Evolutionary conservation across 2,113 vertebrate species (phyloP).

Genomic region (Ctenomys sociabilis): DNA sequence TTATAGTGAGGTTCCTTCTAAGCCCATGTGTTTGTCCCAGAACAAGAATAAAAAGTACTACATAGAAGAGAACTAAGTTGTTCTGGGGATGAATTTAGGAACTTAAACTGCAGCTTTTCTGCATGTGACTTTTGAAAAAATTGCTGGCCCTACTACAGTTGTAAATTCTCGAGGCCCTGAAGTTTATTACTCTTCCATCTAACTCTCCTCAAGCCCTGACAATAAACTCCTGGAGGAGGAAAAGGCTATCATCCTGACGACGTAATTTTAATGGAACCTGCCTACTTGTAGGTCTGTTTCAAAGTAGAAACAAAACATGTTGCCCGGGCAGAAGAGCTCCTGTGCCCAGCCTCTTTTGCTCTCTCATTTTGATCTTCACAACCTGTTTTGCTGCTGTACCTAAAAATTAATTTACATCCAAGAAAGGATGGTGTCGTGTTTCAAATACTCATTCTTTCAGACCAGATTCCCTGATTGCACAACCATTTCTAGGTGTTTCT

Average conservation of each 20-base stretch:
- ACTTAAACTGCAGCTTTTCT: constrained; percentile 13
- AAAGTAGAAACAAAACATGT: not conserved
- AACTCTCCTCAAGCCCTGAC: not conserved
- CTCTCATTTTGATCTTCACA: not conserved
- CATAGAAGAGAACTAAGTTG: not conserved
- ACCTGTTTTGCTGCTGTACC: not conserved
- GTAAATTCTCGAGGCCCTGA: not conserved
- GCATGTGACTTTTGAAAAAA: not conserved
- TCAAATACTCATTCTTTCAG: not conserved
- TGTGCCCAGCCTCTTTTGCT: not conserved
- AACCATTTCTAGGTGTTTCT: not conserved
- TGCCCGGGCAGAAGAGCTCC: not conserved
- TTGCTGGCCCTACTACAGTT: not conserved
- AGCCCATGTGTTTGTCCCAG: not conserved
- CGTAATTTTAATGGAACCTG: not conserved
- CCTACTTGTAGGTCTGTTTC: constrained; percentile 7
- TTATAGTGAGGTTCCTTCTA: constrained; percentile 27
- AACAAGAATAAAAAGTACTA: constrained; percentile 27
- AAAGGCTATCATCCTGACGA: not conserved
- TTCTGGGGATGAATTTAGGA: constrained; percentile 23
- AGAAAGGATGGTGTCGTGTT: not conserved
- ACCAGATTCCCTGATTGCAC: not conserved
- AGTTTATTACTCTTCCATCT: constrained; percentile 14
- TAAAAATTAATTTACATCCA: constrained; percentile 21
- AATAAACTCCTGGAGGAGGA: not conserved